A percentile compares a stretch with the other conserved stretches of the same genome.
phyloP scores from a whole-genome alignment of 2,888 invertebrate species.

The Dryadula phaetusa region DNA sequence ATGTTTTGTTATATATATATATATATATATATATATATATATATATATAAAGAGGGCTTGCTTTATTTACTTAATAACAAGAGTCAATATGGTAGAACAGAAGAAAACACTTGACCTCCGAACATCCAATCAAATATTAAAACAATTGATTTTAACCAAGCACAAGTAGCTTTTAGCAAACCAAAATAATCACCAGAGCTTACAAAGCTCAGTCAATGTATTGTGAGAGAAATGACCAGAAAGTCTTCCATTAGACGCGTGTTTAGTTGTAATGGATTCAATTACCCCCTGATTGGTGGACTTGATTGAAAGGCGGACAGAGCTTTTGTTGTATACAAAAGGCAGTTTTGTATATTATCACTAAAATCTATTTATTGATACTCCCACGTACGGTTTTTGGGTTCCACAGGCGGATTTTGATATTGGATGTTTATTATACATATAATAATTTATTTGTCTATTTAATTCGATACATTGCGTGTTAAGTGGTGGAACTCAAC shows the following conservation, averaged over 20 bases:
- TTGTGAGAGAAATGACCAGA: slow-evolving; percentile 13
- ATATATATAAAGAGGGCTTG: too few species aligned
- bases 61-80: too few species aligned
- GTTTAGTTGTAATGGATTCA: slow-evolving; percentile 34
- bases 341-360: slow-evolving; percentile 4
- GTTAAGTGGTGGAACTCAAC: too few species aligned
- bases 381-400: not conserved
- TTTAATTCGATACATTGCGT: too few species aligned
- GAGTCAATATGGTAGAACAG: not conserved
- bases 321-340: slow-evolving; percentile 6
- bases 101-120: not conserved
- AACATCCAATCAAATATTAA: not conserved
- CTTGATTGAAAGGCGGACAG: slow-evolving; percentile 40
- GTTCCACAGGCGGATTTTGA: not conserved
- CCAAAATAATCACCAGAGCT: not conserved
- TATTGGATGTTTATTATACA: not conserved
- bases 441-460: too few species aligned
- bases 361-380: not conserved
- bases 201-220: not conserved
- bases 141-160: slow-evolving; percentile 10
- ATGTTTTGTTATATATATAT: too few species aligned
- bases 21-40: not conserved
- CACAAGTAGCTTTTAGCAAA: not conserved
- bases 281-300: slow-evolving; percentile 40
- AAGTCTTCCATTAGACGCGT: slow-evolving; percentile 23